A percentile compares a stretch with the other conserved stretches of the same genome.
phyloP scores from a whole-genome alignment of 2,113 vertebrate species.

The Calidris pugnax region DNA sequence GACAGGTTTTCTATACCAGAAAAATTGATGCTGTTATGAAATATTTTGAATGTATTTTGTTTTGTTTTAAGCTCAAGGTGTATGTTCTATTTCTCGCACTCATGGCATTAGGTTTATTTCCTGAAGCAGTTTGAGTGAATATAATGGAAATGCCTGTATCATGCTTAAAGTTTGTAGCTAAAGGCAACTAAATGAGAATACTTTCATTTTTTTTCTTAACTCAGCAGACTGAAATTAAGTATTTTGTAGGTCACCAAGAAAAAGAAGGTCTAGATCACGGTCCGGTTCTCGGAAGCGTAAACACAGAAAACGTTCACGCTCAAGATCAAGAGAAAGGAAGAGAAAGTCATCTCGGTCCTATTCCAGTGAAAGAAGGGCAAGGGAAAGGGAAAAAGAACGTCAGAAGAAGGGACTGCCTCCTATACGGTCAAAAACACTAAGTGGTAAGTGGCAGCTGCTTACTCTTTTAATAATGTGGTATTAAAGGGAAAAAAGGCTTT shows the following conservation, averaged over 20 bases:
- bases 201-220: neutral
- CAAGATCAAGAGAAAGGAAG: slow-evolving; percentile 93
- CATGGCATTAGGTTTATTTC: neutral
- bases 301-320: slow-evolving; percentile 93
- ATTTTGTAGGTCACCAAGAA: slow-evolving; percentile 89
- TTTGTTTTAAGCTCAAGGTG: neutral
- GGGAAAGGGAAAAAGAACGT: slow-evolving; percentile 93
- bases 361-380: slow-evolving; percentile 91
- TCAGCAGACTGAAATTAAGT: slow-evolving; percentile 9
- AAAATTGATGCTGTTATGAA: neutral
- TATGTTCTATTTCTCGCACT: neutral
- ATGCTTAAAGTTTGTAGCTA: neutral
- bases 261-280: slow-evolving; percentile 91
- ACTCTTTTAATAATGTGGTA: neutral
- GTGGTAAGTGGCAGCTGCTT: slow-evolving; percentile 76
- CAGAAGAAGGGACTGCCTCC: slow-evolving; percentile 97
- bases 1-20: neutral
- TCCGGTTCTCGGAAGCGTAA: slow-evolving; percentile 97
- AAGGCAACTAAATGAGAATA: neutral
- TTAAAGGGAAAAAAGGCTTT: neutral
- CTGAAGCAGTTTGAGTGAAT: neutral
- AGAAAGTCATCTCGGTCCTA: slow-evolving; percentile 94
- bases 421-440: slow-evolving; percentile 92
- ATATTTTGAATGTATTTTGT: neutral
- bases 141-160: neutral